These are phyloP conservation scores for Theropithecus gelada DNA, from an alignment of 2,113 vertebrate species.

Conservation along the genomic window DNA sequence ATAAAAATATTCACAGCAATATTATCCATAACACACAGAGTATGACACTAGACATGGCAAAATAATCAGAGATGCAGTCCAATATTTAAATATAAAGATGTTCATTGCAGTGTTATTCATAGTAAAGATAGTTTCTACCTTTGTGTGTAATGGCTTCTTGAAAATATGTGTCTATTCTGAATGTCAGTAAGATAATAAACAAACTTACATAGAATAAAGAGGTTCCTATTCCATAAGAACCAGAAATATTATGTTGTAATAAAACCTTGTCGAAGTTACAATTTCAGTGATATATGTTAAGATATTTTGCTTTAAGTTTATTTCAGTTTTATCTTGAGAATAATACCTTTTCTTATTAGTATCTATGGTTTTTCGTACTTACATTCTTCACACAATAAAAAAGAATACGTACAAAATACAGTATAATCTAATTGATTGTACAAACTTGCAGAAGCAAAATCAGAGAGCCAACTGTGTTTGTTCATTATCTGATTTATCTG, in stretches of 20 bases:
- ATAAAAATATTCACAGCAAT: neutral
- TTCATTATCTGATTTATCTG: neutral
- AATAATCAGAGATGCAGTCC: neutral
- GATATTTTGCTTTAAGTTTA: neutral
- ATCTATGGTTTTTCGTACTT: neutral
- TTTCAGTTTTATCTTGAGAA: neutral
- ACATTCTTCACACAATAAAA: neutral
- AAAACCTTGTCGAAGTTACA: neutral
- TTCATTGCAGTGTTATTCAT: neutral
- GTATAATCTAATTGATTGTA: neutral
- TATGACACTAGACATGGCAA: neutral
- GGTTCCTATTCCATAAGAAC: neutral
- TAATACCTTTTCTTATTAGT: neutral
- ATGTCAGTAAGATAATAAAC: neutral
- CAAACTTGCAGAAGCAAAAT: neutral
- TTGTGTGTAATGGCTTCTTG: neutral
- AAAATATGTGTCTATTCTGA: conserved; percentile 3
- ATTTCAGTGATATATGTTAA: conserved; percentile 28
- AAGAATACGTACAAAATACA: neutral
- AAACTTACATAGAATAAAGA: neutral
- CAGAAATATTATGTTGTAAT: neutral
- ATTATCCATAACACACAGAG: neutral
- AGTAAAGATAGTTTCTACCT: neutral
- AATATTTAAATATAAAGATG: neutral
- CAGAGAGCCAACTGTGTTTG: neutral